Base-by-base conservation (phyloP, 2,113 vertebrate species). In the Tyto alba region DNA sequence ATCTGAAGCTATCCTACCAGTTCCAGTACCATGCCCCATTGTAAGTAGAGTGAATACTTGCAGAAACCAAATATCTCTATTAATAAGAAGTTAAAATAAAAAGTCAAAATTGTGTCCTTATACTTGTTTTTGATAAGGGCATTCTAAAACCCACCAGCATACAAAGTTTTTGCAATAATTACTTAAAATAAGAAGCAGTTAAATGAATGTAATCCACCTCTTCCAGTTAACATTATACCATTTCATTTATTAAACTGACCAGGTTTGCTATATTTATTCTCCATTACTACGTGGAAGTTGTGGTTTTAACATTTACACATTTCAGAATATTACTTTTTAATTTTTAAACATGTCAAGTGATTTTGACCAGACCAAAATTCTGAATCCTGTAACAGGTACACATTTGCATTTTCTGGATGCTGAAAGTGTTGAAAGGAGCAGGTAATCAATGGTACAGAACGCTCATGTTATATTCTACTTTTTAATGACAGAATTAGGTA, bases 331-430 rank as follows among this genome's bases (percentile, higher is more conserved):
- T 79, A 66, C 9, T 74, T 94, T 93, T 95, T 83, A 88, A 83
- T 74, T 25, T 90, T 96, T 59, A 59, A 90, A 90, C 40, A 93
- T 88, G 78, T 74, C 34, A 68, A 63, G 34, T 96, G 88, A 91
- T 93, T 95, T 95, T 95, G 78, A 94, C 63, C 79, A 96, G 81
- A 94, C 32, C 81, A 78, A 85, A 93, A 82, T 95, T 52, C 19
- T 1, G 2, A 91, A 60, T 81, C 30, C 67, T 88, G 32, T 71
- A 93, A 62, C 15, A 63, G 25, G 52, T 57, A 89, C 16, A 89
- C 21, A 56, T 85, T 83, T 90, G 18, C 57, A 76, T 95, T 94
- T 95, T 90, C 82, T 82, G 36, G 16, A 47, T 69, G 53, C 62
- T 86, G 59, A 76, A 96, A 91, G 32, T 32, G 40, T 78, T 84